phyloP scores from a whole-genome alignment of 2,113 vertebrate genomes.

The Triplophysa tibetana region DNA sequence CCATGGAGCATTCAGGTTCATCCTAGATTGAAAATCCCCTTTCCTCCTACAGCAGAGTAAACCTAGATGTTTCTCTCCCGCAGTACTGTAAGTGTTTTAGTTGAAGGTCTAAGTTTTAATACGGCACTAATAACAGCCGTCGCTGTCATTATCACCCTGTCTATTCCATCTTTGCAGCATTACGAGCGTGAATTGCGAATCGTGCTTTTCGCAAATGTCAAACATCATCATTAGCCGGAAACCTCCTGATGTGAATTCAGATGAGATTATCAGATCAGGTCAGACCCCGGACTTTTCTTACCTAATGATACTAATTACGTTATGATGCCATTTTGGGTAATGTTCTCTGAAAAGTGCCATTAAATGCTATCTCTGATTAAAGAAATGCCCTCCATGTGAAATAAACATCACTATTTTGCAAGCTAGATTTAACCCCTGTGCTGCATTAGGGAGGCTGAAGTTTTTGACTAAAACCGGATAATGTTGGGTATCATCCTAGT shows the following conservation, averaged over 20 bases:
- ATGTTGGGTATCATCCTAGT: too few relatives aligned
- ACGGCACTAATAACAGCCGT: background rate
- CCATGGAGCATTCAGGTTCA: constrained; percentile 14
- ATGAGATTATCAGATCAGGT: background rate
- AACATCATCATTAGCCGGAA: background rate
- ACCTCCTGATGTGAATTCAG: constrained; percentile 19
- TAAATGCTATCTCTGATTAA: background rate
- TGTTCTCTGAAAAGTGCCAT: background rate
- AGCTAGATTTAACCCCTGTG: background rate
- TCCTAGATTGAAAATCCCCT: background rate
- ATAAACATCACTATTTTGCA: background rate
- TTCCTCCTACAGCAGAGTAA: background rate
- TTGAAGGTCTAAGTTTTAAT: background rate
- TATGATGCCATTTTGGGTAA: background rate
- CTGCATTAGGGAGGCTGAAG: too few relatives aligned
- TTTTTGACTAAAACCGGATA: too few relatives aligned
- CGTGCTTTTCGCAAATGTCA: constrained; percentile 27
- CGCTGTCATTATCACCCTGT: background rate
- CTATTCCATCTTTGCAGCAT: background rate
- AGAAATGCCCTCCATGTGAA: background rate
- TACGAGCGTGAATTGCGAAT: background rate
- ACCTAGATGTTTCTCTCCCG: background rate
- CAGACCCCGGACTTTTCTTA: background rate
- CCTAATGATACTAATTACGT: background rate
- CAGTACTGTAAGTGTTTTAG: background rate